Conservation (phyloP, 2,888 invertebrate species). For the Leucophenga maculata region DNA sequence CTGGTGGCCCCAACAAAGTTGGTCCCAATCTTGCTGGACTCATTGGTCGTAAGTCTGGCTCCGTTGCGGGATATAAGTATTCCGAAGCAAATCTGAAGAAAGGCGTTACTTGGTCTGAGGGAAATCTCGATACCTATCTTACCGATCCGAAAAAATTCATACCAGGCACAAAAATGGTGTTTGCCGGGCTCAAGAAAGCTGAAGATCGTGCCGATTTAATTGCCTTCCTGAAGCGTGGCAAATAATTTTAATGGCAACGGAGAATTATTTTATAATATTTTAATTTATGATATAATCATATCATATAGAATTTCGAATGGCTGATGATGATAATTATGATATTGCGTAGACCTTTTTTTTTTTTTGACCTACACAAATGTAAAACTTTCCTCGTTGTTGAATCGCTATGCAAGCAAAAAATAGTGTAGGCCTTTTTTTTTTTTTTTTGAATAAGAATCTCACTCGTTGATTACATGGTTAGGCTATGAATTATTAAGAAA, state of each 20-base stretch:
- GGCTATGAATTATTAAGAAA: no score
- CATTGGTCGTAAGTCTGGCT: constrained; percentile 94
- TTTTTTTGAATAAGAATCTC: no score
- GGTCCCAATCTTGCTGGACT: constrained; percentile 96
- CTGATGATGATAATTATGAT: background rate
- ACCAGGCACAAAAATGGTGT: constrained; percentile 99
- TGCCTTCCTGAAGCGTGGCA: constrained; percentile 83
- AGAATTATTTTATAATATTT: background rate
- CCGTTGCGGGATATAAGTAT: constrained; percentile 89
- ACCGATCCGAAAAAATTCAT: constrained; percentile 99
- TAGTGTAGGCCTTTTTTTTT: no score
- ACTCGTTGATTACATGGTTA: no score
- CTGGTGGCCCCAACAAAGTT: constrained; percentile 96
- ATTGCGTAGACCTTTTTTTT: background rate
- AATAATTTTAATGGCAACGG: constrained; percentile 40
- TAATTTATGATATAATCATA: background rate
- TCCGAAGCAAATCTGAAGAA: constrained; percentile 96
- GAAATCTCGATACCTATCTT: constrained; percentile 94
- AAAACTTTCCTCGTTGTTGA: background rate
- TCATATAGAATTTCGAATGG: background rate
- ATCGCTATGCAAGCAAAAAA: background rate
- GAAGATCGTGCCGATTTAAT: constrained; percentile 94
- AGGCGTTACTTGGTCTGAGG: constrained; percentile 95
- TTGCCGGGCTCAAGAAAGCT: constrained; percentile 96
- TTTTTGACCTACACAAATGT: background rate